These are phyloP conservation scores for Pyrrhia umbra DNA, from an alignment of 2,888 invertebrate species.

Conservation along the genomic window DNA sequence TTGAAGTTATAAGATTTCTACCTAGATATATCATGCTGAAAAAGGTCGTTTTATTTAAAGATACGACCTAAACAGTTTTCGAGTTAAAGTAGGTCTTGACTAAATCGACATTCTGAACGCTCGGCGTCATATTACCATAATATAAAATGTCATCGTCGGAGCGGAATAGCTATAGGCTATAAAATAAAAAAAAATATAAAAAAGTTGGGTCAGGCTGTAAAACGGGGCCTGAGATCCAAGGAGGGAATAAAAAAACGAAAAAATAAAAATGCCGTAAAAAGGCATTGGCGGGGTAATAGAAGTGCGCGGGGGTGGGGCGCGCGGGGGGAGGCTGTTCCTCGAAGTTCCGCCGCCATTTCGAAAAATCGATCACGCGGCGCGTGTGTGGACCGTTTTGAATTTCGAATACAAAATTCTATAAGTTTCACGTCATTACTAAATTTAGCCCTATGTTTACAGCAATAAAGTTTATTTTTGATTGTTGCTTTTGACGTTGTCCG, in stretches of 20 bases:
- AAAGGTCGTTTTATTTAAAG: neutral
- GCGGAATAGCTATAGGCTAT: conserved; percentile 61
- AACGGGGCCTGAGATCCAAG: conserved; percentile 72
- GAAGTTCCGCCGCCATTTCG: conserved; percentile 73
- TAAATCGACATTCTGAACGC: conserved; percentile 26
- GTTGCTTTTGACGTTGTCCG: conserved; percentile 17
- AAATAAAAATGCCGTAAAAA: conserved; percentile 80
- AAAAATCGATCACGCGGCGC: conserved; percentile 87
- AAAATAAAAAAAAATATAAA: conserved; percentile 65
- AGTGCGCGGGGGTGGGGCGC: conserved; percentile 61
- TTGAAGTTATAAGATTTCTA: conserved; percentile 1
- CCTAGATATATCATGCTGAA: neutral
- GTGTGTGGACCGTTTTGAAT: conserved; percentile 85
- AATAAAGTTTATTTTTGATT: conserved; percentile 55
- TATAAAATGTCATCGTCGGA: conserved; percentile 62
- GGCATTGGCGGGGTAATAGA: conserved; percentile 76
- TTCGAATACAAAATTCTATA: conserved; percentile 75
- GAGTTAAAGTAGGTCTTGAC: conserved; percentile 1
- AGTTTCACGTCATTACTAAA: conserved; percentile 49
- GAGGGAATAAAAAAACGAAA: conserved; percentile 74
- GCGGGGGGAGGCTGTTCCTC: conserved; percentile 63
- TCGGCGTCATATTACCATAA: conserved; percentile 59
- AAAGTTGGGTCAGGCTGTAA: conserved; percentile 71
- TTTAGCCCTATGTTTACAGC: neutral
- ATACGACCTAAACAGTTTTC: neutral